Evolutionary conservation across 2,888 invertebrate genomes (phyloP), one percentile per base, ranked within the genome.

Genomic region (Chrysotoxum bicinctum): DNA sequence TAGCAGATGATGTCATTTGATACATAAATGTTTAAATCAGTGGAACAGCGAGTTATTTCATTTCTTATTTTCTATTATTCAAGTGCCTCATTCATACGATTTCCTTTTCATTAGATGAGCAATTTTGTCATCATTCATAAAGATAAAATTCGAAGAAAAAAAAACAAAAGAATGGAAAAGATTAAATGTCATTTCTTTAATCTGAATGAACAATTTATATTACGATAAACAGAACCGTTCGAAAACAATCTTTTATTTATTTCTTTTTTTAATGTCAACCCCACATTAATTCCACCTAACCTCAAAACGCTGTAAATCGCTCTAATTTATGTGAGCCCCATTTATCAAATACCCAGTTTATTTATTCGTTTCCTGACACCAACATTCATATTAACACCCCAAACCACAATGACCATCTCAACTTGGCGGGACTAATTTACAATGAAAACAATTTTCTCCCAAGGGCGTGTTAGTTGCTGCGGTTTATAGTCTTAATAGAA

Each of bases 391-490:
- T n/a, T 50, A 58, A 48, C 35, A 48, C 35, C 35, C n/a, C n/a
- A n/a, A 12, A 48, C 58, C 48, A 21, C 45, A 72, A 56, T 48
- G 23, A 43, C 45, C 32, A 48, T 23, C 21, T 35, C n/a, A 37
- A 35, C 21, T 54, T 43, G 26, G 21, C 56, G 56, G n/a, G 9
- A 26, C 16, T 35, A 48, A 72, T 72, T 72, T 48, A 21, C 58
- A 60, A n/a, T 58, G 58, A 50, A 70, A 72, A 23, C 45, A 70
- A 72, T 72, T 72, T 48, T 12, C 35, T 35, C 23, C 16, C 45
- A 16, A 60, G 35, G 72, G 58, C 35, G 35, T 40, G 35, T 40
- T n/a, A 32, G n/a, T 12, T 48, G 8, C 48, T 23, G 21, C 21
- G 23, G 21, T 45, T 45, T 37, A 50, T 23, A 26, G 50, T 56